phyloP scores from a whole-genome alignment of 2,113 vertebrate species.

The Hypanus sabinus region DNA sequence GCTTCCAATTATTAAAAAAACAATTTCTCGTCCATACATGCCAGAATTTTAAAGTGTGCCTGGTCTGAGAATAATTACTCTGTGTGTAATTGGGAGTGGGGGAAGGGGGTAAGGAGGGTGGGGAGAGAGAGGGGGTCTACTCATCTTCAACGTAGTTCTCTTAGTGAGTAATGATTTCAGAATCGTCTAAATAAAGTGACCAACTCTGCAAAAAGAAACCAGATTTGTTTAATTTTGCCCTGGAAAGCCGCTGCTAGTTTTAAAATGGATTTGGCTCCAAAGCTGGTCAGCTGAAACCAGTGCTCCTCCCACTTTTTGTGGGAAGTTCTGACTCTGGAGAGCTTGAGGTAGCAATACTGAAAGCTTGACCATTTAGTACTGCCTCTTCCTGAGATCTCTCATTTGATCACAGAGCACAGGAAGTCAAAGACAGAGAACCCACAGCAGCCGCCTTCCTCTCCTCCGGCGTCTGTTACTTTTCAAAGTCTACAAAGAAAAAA shows the following conservation, averaged over 20 bases:
- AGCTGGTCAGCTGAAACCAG: not conserved
- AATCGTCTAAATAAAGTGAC: not conserved
- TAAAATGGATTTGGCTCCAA: not conserved
- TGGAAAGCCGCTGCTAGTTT: not conserved
- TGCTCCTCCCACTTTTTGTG: conserved; percentile 18
- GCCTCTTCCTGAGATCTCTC: conserved; percentile 77
- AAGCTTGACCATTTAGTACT: conserved; percentile 65
- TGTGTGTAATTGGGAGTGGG: not conserved
- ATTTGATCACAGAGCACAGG: conserved; percentile 61
- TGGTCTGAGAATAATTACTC: not conserved
- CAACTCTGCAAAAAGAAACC: not conserved
- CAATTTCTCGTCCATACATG: not conserved
- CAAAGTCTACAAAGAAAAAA: conserved; percentile 37
- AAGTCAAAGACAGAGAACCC: conserved; percentile 61
- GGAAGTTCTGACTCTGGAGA: not conserved
- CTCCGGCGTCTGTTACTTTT: conserved; percentile 41
- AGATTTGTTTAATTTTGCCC: not conserved
- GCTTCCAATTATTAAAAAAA: not conserved
- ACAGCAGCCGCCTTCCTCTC: conserved; percentile 40
- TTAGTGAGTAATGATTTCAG: not conserved
- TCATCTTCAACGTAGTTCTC: not conserved
- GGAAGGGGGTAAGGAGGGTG: not conserved
- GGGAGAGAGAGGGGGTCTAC: not conserved
- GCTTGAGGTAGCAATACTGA: not conserved
- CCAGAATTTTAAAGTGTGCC: not conserved